Evolutionary conservation across 2,113 vertebrate genomes (phyloP).

Genomic region (Phoxinus phoxinus): DNA sequence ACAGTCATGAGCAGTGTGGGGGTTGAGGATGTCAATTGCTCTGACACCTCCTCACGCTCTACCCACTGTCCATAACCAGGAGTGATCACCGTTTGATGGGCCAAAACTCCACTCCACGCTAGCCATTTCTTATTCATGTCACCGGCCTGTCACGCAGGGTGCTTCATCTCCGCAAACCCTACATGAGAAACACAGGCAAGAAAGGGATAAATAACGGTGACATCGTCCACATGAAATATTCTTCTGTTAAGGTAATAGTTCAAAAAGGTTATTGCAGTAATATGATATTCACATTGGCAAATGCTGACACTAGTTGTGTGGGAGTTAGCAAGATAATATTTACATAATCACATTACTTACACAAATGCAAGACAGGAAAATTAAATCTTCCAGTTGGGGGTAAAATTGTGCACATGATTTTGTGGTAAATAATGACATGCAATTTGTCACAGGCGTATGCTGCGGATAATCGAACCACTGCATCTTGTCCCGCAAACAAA

Average conservation of each 20-base stretch:
- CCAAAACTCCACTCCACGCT: slow-evolving; percentile 59
- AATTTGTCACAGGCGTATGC: slow-evolving; percentile 58
- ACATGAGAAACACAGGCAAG: slow-evolving; percentile 46
- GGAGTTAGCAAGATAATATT: not conserved
- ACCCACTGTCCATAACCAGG: slow-evolving; percentile 63
- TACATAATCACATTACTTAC: slow-evolving; percentile 31
- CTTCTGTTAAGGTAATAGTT: not conserved
- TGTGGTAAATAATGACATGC: slow-evolving; percentile 42
- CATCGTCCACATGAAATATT: not conserved
- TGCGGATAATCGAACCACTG: slow-evolving; percentile 63
- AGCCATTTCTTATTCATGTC: slow-evolving; percentile 73
- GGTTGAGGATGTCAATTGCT: slow-evolving; percentile 59
- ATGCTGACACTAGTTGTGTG: not conserved
- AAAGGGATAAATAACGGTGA: not conserved
- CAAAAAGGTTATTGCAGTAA: not conserved
- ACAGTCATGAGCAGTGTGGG: not conserved
- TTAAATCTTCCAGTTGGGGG: slow-evolving; percentile 35
- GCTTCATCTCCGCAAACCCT: slow-evolving; percentile 45
- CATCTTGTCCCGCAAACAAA: slow-evolving; percentile 57
- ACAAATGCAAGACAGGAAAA: slow-evolving; percentile 29
- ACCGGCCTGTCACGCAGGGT: slow-evolving; percentile 63
- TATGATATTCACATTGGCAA: not conserved
- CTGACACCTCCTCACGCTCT: slow-evolving; percentile 60
- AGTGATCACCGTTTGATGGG: slow-evolving; percentile 75
- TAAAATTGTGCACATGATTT: slow-evolving; percentile 41